Base-by-base conservation (phyloP, 2,797 vertebrate species). In the Microtus obscurus region DNA sequence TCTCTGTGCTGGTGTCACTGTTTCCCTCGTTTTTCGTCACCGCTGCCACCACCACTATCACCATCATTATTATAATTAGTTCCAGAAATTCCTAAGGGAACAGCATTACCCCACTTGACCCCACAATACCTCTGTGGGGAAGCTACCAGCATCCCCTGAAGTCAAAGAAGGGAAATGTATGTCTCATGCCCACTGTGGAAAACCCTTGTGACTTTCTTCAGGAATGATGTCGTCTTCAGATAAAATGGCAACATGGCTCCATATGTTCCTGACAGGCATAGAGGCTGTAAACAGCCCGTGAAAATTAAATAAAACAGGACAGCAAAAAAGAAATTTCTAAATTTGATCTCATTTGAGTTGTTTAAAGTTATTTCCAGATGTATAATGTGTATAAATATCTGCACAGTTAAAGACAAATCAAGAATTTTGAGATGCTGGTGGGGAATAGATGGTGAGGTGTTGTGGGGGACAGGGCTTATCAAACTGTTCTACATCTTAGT, bases 301-400 rank as follows among this genome's bases (percentile, higher is more conserved):
- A 98, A 90, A 98, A 98, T 98, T 98, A 98, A 98, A 98, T 98
- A 98, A 98, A 98, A 98, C 95, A 97, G 97, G 98, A 98, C 98
- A 98, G 97, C 97, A 98, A 98, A 97, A 98, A 94, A 97, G 98
- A 98, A 95, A 96, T 98, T 98, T 98, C 95, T 97, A 98, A 98
- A 98, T 98, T 96, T 97, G 97, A 98, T 98, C 98, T 94, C 63
- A 98, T 59, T 89, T 78, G 96, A 95, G 77, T 96, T 91, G 90
- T 97, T 34, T 89, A 87, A 93, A 92, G 80, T 94, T 98, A 98
- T 98, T 98, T 98, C 97, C 94, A 98, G 98, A 97, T 95, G 91
- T 23, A 56, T 74, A 90, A 92, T 92, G 48, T 56, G 73, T 95
- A 98, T 96, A 97, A 97, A 96, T 23, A 96, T 92, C 89, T 95